These are phyloP conservation scores for Gortyna flavago DNA, from an alignment of 2,888 invertebrate genomes.

Conservation along the genomic window DNA sequence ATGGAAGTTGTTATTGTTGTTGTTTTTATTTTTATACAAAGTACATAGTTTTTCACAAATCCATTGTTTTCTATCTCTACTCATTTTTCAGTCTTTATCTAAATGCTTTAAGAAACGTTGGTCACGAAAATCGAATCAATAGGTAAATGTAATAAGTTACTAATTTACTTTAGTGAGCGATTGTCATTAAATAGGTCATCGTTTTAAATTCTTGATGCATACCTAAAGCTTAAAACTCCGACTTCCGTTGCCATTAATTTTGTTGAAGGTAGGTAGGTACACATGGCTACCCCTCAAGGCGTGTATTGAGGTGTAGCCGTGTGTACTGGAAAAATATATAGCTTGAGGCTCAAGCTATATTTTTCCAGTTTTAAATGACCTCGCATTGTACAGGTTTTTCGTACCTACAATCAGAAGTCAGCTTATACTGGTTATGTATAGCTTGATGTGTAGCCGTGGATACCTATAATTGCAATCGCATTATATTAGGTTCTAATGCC, in stretches of 20 bases:
- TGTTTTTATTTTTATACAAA: constrained; percentile 80
- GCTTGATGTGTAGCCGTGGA: too few relatives aligned
- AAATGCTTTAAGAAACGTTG: background rate
- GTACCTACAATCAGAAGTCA: too few relatives aligned
- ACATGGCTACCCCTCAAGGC: too few relatives aligned
- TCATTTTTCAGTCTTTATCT: background rate
- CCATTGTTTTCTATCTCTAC: background rate
- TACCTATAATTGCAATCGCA: too few relatives aligned
- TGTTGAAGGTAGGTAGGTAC: background rate
- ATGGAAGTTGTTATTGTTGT: constrained; percentile 76
- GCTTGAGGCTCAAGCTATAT: too few relatives aligned
- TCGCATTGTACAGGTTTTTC: too few relatives aligned
- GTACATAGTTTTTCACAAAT: constrained; percentile 70
- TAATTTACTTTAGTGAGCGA: background rate
- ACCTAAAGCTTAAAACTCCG: background rate
- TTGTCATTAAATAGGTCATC: background rate
- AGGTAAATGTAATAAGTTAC: background rate
- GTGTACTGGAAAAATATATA: too few relatives aligned
- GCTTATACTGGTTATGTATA: too few relatives aligned
- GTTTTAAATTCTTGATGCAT: background rate
- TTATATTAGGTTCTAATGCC: background rate
- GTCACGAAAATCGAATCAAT: background rate
- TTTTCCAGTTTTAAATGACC: too few relatives aligned
- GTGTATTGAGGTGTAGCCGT: too few relatives aligned
- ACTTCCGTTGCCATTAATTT: background rate